Conservation (phyloP, 2,888 invertebrate species). For the Glyphotaelius pellucidus region DNA sequence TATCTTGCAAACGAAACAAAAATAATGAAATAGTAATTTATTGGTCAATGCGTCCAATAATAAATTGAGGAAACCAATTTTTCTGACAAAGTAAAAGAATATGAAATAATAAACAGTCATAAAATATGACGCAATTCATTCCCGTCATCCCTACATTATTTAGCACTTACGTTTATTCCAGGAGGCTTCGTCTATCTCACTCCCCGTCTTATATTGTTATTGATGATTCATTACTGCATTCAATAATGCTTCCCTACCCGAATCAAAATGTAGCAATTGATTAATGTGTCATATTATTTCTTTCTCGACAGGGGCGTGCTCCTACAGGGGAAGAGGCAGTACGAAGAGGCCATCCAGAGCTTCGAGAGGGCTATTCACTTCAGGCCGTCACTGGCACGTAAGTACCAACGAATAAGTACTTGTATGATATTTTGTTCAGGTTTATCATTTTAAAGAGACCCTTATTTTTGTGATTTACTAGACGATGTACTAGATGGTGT, state of each 20-base stretch:
- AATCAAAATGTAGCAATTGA: slow-evolving; percentile 44
- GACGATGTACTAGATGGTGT: too few relatives aligned
- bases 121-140: background rate
- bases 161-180: background rate
- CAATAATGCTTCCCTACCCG: slow-evolving; percentile 17
- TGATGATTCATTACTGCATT: slow-evolving; percentile 30
- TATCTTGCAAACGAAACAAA: background rate
- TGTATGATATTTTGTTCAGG: too few relatives aligned
- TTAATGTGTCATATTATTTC: slow-evolving; percentile 44
- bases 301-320: slow-evolving; percentile 87
- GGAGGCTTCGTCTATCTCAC: slow-evolving; percentile 2
- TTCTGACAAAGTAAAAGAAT: background rate
- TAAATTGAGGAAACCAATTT: background rate
- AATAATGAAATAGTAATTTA: too few relatives aligned
- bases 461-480: too few relatives aligned
- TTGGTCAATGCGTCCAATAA: background rate
- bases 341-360: slow-evolving; percentile 92
- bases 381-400: slow-evolving; percentile 95
- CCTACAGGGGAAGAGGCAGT: slow-evolving; percentile 91
- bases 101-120: background rate
- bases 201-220: slow-evolving; percentile 26
- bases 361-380: slow-evolving; percentile 95
- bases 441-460: too few relatives aligned
- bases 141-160: slow-evolving; percentile 6
- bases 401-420: slow-evolving; percentile 73